Evolutionary conservation across 2,888 invertebrate species (phyloP), one percentile per base, ranked within the genome.

Genomic region (Adelphocoris suturalis): DNA sequence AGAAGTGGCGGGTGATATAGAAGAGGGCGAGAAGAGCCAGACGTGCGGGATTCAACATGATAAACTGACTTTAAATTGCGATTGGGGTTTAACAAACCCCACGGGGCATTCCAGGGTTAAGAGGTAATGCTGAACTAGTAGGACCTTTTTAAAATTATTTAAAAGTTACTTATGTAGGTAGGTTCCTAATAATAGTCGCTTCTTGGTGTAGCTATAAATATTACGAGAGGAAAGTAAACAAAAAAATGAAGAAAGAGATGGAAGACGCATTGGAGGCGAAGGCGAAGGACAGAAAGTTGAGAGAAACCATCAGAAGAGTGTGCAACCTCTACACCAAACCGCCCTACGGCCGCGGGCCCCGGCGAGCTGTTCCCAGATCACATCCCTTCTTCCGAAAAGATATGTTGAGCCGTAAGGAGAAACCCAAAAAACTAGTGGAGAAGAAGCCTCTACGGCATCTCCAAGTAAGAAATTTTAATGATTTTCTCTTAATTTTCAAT

Each of bases 141-240:
- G n/a, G n/a, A n/a, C n/a, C n/a, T n/a, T n/a, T n/a, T n/a, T n/a
- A n/a, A n/a, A n/a, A n/a, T n/a, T n/a, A n/a, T n/a, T n/a, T n/a
- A n/a, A n/a, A n/a, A n/a, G n/a, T n/a, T n/a, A n/a, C n/a, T n/a
- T n/a, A n/a, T n/a, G n/a, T 37, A 2, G 2, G 37, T 37, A 37
- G 3, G 37, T 37, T 37, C 37, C 7, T 37, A 4, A 7, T 37
- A 37, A 37, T 7, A 37, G 37, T 37, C 7, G 37, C n/a, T 37
- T 37, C 2, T 37, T 37, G 37, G 2, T 4, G 7, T 7, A 37
- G 37, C 37, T 37, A 4, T 37, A 2, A 4, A 37, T 7, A 37
- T 37, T 82, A 68, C 27, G 57, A 82, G 68, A 82, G 61, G 68
- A 81, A 82, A 84, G 89, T 81, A 2, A 82, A 81, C 48, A 76